Percentiles rank a stretch among this genome's conserved stretches.
These are phyloP conservation scores for Fistularia commersonii DNA, from an alignment of 2,797 vertebrate species.

Conservation along the genomic window DNA sequence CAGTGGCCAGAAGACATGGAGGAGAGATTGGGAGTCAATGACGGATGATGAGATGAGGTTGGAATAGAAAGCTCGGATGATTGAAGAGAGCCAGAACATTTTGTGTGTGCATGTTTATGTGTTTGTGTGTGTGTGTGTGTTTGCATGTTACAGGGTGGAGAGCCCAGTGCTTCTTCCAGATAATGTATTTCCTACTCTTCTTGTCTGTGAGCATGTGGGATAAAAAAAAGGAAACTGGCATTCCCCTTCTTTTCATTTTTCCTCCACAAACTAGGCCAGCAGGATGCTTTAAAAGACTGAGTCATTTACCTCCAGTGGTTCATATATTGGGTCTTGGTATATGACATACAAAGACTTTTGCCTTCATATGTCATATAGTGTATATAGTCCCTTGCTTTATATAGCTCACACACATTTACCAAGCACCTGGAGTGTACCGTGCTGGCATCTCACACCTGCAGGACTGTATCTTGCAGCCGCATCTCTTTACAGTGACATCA, in stretches of 20 bases:
- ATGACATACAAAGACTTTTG: constrained; percentile 19
- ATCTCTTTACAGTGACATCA: constrained; percentile 16
- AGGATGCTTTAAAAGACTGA: constrained; percentile 35
- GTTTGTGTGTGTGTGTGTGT: constrained; percentile 2
- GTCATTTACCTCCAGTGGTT: constrained; percentile 20
- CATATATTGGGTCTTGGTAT: constrained; percentile 14
- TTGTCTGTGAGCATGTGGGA: constrained; percentile 18
- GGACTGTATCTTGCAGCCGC: constrained; percentile 16
- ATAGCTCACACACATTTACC: background rate
- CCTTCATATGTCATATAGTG: constrained; percentile 25
- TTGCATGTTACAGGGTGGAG: constrained; percentile 17
- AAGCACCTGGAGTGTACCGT: background rate
- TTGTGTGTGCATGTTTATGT: constrained; percentile 19
- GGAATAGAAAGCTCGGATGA: background rate
- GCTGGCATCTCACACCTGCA: constrained; percentile 4
- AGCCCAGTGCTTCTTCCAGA: constrained; percentile 27
- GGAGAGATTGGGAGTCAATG: constrained; percentile 1
- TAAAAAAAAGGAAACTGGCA: constrained; percentile 34
- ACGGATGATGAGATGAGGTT: constrained; percentile 13
- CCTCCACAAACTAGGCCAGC: constrained; percentile 41
- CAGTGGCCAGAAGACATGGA: constrained; percentile 18
- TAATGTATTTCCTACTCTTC: constrained; percentile 36
- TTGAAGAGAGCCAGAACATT: background rate
- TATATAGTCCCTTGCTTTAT: constrained; percentile 5
- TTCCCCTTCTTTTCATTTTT: constrained; percentile 25